Evolutionary conservation across 2,113 vertebrate species (phyloP), one percentile per base, ranked within the genome.

Genomic region (Mellivora capensis): DNA sequence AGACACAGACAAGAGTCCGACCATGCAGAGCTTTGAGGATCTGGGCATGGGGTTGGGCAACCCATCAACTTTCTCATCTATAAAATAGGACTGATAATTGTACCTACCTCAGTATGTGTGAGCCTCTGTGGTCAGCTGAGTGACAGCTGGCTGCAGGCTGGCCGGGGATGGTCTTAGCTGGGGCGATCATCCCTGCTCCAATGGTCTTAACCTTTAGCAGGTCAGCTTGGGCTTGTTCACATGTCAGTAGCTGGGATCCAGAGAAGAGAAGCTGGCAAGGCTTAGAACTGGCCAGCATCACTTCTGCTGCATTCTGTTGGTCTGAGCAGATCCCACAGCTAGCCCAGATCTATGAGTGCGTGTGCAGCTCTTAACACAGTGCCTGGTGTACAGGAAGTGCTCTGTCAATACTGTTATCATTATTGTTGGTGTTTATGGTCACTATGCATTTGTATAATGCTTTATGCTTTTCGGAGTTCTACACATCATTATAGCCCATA

Each of bases 341-440:
- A 44, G 72, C 20, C 21, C 54, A 8, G 27, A 64, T 57, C 57
- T 62, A 3, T 21, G 27, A 88, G 11, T 52, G 21, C 0, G 0
- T 12, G 20, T 15, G 74, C 29, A 42, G 12, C 62, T 87, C 15
- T 76, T 47, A 15, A 21, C n/a, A 23, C 20, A 27, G 44, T 18
- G 67, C 59, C 90, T 34, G 52, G 31, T 44, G 15, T 29, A 1
- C 27, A 10, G 42, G 79, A 85, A 92, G 27, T 90, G 85, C 62
- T 49, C 69, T 7, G 3, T 14, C 23, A 76, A 44, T 3, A 0
- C 54, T 42, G 4, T 34, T 52, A 7, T 47, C 34, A 10, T 62
- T 81, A 44, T 37, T 25, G 15, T 39, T 27, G 27, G 5, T 7
- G 21, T 31, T 76, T 15, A 74, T 84, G 20, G 42, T 59, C 5